phyloP scores from a whole-genome alignment of 2,888 invertebrate species.

The Phymatocera aterrima region DNA sequence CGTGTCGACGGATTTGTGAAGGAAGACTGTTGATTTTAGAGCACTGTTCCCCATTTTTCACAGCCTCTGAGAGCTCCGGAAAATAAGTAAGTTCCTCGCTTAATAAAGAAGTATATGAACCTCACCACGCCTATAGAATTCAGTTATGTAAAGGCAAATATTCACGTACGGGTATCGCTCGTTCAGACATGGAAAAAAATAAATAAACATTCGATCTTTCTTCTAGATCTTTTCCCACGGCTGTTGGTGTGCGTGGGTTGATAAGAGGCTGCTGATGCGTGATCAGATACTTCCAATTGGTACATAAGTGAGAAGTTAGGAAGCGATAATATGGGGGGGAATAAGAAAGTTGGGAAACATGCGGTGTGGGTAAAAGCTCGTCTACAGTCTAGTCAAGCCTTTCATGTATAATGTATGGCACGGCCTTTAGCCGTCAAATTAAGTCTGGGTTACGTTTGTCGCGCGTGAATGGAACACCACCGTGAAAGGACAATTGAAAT shows the following conservation, averaged over 20 bases:
- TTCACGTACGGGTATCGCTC: background rate
- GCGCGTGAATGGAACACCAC: conserved; percentile 65
- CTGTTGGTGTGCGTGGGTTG: background rate
- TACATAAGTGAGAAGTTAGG: background rate
- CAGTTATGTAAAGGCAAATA: background rate
- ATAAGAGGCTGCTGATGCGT: background rate
- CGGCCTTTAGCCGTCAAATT: conserved; percentile 63
- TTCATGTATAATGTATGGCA: conserved; percentile 45
- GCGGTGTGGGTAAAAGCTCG: conserved; percentile 13
- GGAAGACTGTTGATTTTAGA: background rate
- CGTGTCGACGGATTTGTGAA: conserved; percentile 41
- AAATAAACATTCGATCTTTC: background rate
- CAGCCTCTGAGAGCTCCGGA: background rate
- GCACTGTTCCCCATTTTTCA: background rate
- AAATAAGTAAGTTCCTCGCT: no score
- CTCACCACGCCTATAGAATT: no score
- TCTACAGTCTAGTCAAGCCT: background rate
- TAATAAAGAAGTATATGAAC: no score
- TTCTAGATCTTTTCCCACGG: background rate
- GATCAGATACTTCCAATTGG: conserved; percentile 9
- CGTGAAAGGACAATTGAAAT: conserved; percentile 67
- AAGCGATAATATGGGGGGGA: background rate
- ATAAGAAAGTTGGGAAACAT: background rate
- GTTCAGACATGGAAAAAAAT: background rate
- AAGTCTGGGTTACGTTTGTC: conserved; percentile 55